phyloP scores from a whole-genome alignment of 2,888 invertebrate genomes.

The Drosophila villosipedis region DNA sequence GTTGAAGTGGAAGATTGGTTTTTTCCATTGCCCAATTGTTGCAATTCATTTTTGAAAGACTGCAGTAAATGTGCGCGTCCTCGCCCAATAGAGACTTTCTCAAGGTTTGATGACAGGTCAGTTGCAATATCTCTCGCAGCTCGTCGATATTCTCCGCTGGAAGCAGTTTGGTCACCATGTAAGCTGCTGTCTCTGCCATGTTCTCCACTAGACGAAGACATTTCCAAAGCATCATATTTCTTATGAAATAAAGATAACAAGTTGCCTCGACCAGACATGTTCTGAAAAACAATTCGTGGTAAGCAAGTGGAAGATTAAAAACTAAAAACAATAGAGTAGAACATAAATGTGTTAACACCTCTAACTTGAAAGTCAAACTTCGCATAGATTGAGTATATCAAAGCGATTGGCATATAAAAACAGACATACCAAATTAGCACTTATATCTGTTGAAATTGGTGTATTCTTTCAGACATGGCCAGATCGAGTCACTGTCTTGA shows the following conservation, averaged over 20 bases:
- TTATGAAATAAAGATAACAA: conserved; percentile 55
- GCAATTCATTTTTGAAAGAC: conserved; percentile 19
- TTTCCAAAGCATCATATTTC: conserved; percentile 12
- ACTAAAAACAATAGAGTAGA: neutral
- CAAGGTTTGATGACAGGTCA: conserved; percentile 35
- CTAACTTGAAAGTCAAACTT: neutral
- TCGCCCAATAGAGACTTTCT: conserved; percentile 55
- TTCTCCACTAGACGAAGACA: conserved; percentile 33
- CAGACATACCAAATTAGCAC: neutral
- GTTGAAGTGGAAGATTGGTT: neutral
- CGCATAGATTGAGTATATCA: neutral
- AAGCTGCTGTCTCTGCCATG: conserved; percentile 54
- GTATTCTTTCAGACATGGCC: too few species aligned
- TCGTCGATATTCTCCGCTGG: conserved; percentile 33
- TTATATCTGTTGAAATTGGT: too few species aligned
- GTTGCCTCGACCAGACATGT: conserved; percentile 62
- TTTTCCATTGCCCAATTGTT: neutral
- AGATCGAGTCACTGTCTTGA: too few species aligned
- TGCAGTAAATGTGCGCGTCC: conserved; percentile 56
- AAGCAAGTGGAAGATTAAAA: neutral
- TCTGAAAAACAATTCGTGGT: conserved; percentile 32
- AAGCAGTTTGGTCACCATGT: conserved; percentile 30
- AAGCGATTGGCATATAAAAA: neutral
- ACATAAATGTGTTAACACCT: neutral
- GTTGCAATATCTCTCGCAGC: conserved; percentile 4